Evolutionary conservation across 2,888 invertebrate genomes (phyloP), one percentile per base, ranked within the genome.

Genomic region (Prionchulus punctatus): DNA sequence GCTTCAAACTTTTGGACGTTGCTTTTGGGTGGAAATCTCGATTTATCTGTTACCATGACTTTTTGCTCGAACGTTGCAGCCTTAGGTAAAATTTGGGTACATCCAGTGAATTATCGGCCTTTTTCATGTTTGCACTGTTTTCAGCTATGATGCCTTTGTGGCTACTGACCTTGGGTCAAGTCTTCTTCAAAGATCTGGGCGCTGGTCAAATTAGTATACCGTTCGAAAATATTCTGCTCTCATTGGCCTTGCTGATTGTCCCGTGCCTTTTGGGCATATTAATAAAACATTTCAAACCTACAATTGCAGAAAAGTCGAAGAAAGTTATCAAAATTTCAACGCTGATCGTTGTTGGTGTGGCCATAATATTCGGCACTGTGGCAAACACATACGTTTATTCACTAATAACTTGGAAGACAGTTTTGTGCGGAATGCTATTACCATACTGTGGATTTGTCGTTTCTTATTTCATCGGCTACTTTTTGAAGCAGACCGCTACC

Each of bases 1-100:
- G 88, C 89, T 31, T 90, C 90, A 49, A 94, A 92, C 72, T 85
- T 92, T 64, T 94, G 91, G 89, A 84, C 89, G 0, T 83, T 85
- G 62, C 79, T 92, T 26, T 77, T 92, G 2, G 85, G 83, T 1
- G 92, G 89, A 1, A 92, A 94, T 73, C 79, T 94, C 1, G 84
- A 89, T 70, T 77, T 94, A 47, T 90, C 90, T 0, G 81, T 94
- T 52, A 83, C 91, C 23, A 89, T 94, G 90, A 94, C 92, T 0
- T 81, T 89, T 2, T 76, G 88, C 56, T 84, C 87, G 58, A 91
- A 88, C 2, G 71, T 92, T 2, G 82, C 83, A 0, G 84, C 90
- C 0, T 85, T 92, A 66, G 85, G 84, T 81, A 72, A 72, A 72
- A 51, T n/a, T n/a, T 27, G 27, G 12, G 7, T 48, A 7, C 18